Evolutionary conservation across 2,888 invertebrate genomes (phyloP).

Genomic region (Trichopria drosophilae): DNA sequence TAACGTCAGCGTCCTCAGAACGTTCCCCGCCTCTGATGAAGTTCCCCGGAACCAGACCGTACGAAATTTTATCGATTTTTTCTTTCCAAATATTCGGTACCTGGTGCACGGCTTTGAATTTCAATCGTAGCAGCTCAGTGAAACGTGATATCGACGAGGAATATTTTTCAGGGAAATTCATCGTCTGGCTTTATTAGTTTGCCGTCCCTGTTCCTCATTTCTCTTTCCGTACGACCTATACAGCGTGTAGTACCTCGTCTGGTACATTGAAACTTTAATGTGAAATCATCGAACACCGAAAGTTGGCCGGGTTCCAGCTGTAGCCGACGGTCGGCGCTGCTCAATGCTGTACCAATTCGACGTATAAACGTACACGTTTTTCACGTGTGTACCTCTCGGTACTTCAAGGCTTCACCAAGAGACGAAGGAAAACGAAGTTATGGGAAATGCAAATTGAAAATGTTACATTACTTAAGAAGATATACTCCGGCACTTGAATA

Average conservation of each 20-base stretch:
- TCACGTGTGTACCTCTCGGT: conserved; percentile 14
- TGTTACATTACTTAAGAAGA: conserved; percentile 9
- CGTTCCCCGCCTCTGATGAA: too few relatives aligned
- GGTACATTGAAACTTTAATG: conserved; percentile 47
- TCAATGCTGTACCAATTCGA: neutral
- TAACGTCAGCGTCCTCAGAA: too few relatives aligned
- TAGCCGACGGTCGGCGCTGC: conserved; percentile 28
- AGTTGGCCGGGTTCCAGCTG: conserved; percentile 46
- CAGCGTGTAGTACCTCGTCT: conserved; percentile 17
- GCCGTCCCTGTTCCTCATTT: conserved; percentile 9
- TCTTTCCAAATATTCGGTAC: too few relatives aligned
- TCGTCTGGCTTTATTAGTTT: too few relatives aligned
- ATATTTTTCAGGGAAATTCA: too few relatives aligned
- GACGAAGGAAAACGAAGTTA: conserved; percentile 34
- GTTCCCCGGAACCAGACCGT: too few relatives aligned
- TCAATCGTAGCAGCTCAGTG: too few relatives aligned
- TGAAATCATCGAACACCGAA: conserved; percentile 48
- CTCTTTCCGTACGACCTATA: conserved; percentile 3
- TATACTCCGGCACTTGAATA: too few relatives aligned
- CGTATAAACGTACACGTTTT: conserved; percentile 16
- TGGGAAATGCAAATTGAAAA: conserved; percentile 40
- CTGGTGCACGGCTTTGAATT: too few relatives aligned
- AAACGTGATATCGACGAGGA: too few relatives aligned
- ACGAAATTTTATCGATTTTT: too few relatives aligned
- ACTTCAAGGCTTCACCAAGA: conserved; percentile 16